phyloP scores from a whole-genome alignment of 2,888 invertebrate species.

The Mesopsocus fuscifrons region DNA sequence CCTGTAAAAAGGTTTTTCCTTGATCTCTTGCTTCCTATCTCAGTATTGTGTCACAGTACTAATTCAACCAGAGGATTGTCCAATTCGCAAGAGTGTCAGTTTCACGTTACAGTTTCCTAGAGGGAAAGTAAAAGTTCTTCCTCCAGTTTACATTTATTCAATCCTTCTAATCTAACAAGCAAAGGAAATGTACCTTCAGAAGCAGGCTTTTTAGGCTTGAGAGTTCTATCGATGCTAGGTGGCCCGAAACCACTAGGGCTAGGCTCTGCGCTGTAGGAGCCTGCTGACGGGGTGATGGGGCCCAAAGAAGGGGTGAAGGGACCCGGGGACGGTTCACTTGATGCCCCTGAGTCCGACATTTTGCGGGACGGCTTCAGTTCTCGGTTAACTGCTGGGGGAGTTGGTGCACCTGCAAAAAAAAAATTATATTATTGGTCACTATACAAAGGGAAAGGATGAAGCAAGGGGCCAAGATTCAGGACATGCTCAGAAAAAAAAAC shows the following conservation, averaged over 20 bases:
- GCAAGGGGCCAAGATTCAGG: too few species aligned
- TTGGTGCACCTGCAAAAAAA: slow-evolving; percentile 20
- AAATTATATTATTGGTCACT: too few species aligned
- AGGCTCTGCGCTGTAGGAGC: slow-evolving; percentile 20
- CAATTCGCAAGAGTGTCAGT: too few species aligned
- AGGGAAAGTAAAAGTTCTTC: too few species aligned
- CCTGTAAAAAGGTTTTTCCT: slow-evolving; percentile 19
- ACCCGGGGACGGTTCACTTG: slow-evolving; percentile 27
- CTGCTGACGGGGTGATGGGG: not conserved
- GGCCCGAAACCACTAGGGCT: slow-evolving; percentile 16
- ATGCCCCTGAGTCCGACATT: slow-evolving; percentile 27
- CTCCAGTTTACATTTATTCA: too few species aligned
- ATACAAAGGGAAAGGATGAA: too few species aligned
- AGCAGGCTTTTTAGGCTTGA: slow-evolving; percentile 22
- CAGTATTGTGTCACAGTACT: too few species aligned
- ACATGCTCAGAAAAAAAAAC: too few species aligned
- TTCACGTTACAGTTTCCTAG: too few species aligned
- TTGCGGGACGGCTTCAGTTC: slow-evolving; percentile 55
- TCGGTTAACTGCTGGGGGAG: slow-evolving; percentile 55
- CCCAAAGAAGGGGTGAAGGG: slow-evolving; percentile 13
- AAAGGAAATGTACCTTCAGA: slow-evolving; percentile 20
- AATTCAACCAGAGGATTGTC: too few species aligned
- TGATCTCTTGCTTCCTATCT: too few species aligned
- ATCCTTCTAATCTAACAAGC: too few species aligned
- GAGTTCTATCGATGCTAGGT: slow-evolving; percentile 24